phyloP scores from a whole-genome alignment of 2,888 invertebrate species.

The Drosophila longiperda region DNA sequence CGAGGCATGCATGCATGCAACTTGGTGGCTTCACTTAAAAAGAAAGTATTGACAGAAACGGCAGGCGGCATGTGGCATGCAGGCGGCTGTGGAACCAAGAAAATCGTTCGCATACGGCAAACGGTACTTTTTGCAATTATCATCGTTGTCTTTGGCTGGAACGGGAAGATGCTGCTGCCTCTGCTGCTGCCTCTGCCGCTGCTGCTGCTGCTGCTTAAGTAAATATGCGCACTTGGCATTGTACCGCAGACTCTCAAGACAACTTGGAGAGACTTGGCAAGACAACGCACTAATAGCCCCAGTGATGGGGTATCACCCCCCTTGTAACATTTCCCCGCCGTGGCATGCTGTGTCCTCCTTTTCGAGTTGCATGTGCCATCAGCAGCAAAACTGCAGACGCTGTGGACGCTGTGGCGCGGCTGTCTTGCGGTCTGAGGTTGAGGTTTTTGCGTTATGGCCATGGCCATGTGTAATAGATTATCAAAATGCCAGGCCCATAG shows the following conservation, averaged over 20 bases:
- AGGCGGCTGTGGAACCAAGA: slow-evolving; percentile 24
- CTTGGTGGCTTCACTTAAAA: slow-evolving; percentile 44
- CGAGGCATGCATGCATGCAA: slow-evolving; percentile 63
- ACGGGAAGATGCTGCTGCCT: slow-evolving; percentile 59
- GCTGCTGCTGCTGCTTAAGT: slow-evolving; percentile 57
- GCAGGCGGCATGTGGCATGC: not conserved
- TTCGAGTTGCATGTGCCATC: slow-evolving; percentile 60
- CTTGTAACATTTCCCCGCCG: not conserved
- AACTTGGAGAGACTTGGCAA: slow-evolving; percentile 58
- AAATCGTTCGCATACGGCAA: slow-evolving; percentile 74
- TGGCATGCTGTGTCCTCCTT: slow-evolving; percentile 57
- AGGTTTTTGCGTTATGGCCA: slow-evolving; percentile 77
- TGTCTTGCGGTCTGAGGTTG: slow-evolving; percentile 74
- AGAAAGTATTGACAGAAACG: slow-evolving; percentile 52
- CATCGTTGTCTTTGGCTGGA: slow-evolving; percentile 66
- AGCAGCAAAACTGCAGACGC: slow-evolving; percentile 27
- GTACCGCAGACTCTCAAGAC: slow-evolving; percentile 43
- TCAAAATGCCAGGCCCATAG: slow-evolving; percentile 75
- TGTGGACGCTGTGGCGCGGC: slow-evolving; percentile 53
- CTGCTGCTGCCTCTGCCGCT: slow-evolving; percentile 44
- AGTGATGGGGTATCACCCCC: not conserved
- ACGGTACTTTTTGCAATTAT: slow-evolving; percentile 81
- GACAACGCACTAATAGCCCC: slow-evolving; percentile 76
- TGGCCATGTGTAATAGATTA: slow-evolving; percentile 78
- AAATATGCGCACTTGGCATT: slow-evolving; percentile 79